phyloP scores from a whole-genome alignment of 2,797 vertebrate genomes.

The Gastrophryne carolinensis region DNA sequence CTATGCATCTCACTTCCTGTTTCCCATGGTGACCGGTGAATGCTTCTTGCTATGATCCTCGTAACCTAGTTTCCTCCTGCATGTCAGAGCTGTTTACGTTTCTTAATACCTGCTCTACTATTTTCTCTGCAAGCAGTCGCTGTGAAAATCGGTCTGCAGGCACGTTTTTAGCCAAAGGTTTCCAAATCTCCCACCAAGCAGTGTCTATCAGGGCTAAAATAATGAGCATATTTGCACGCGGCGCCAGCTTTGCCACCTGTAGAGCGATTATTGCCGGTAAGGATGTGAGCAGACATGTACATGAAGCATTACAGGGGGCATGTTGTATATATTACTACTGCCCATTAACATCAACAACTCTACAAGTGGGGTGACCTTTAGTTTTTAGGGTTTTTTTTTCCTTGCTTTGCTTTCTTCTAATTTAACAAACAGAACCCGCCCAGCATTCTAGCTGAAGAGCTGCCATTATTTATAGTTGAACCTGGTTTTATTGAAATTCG shows the following conservation, averaged over 20 bases:
- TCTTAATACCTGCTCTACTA: conserved; percentile 74
- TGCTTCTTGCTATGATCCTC: conserved; percentile 79
- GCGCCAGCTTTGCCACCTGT: neutral
- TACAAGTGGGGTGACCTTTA: no score
- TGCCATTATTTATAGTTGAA: no score
- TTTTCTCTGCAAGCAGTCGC: conserved; percentile 70
- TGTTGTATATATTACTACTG: neutral
- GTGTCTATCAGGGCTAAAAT: neutral
- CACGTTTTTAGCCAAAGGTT: neutral
- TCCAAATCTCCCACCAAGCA: neutral
- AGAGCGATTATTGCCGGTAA: neutral
- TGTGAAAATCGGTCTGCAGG: conserved; percentile 9
- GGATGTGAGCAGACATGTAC: neutral
- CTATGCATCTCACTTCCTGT: conserved; percentile 91
- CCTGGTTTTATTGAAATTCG: no score
- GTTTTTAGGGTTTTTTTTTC: no score
- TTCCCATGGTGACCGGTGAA: conserved; percentile 85
- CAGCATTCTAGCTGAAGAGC: no score
- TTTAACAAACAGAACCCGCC: no score
- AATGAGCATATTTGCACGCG: neutral
- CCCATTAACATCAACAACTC: no score
- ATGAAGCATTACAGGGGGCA: neutral
- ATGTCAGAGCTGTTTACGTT: conserved; percentile 78
- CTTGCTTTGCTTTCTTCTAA: no score
- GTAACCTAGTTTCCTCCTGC: conserved; percentile 73